Evolutionary conservation across 2,888 invertebrate species (phyloP).

Genomic region (Cephalotes varians): DNA sequence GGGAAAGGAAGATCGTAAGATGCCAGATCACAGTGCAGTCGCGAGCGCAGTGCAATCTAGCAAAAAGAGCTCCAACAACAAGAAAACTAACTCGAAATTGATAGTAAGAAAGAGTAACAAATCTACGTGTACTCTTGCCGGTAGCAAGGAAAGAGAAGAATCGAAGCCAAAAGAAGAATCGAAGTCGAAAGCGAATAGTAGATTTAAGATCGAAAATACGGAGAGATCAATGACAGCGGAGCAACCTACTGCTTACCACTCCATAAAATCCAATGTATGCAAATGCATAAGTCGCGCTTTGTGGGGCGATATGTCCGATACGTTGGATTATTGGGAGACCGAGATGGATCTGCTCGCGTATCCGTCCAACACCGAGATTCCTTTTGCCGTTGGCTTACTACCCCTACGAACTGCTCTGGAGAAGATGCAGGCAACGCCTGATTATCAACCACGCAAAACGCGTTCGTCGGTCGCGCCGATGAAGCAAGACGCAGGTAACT

Average conservation of each 20-base stretch:
- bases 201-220: slow-evolving; percentile 59
- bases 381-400: slow-evolving; percentile 85
- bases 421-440: slow-evolving; percentile 84
- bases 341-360: slow-evolving; percentile 70
- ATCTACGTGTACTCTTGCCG: slow-evolving; percentile 56
- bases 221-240: slow-evolving; percentile 60
- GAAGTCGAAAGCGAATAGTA: slow-evolving; percentile 59
- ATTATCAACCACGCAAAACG: slow-evolving; percentile 85
- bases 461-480: slow-evolving; percentile 83
- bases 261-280: slow-evolving; percentile 74
- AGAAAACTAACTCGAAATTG: slow-evolving; percentile 74
- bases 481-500: slow-evolving; percentile 59
- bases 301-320: slow-evolving; percentile 84
- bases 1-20: slow-evolving; percentile 75
- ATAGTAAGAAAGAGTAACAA: slow-evolving; percentile 64
- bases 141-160: slow-evolving; percentile 66
- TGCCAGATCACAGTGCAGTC: slow-evolving; percentile 69
- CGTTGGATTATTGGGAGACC: slow-evolving; percentile 75
- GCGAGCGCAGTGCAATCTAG: slow-evolving; percentile 56
- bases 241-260: slow-evolving; percentile 34
- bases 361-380: slow-evolving; percentile 84
- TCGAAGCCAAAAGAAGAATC: slow-evolving; percentile 62
- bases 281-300: slow-evolving; percentile 82
- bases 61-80: slow-evolving; percentile 67
- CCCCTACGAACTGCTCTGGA: slow-evolving; percentile 85